These are phyloP conservation scores for Ylistrum balloti DNA, from an alignment of 1,140 invertebrate genomes.

Conservation along the genomic window DNA sequence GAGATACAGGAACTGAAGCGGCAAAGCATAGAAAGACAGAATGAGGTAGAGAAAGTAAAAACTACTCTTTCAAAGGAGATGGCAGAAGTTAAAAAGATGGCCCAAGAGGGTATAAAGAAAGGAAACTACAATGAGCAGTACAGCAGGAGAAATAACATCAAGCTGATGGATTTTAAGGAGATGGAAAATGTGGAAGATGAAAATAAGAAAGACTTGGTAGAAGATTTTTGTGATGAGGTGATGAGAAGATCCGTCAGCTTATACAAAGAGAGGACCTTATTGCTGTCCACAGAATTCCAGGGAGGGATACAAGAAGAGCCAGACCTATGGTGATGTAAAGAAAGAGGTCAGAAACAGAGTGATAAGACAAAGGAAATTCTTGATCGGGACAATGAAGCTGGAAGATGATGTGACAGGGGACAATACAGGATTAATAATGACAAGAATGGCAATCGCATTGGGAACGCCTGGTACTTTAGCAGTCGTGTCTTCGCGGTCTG, in stretches of 20 bases:
- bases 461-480: too few species aligned
- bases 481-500: too few species aligned
- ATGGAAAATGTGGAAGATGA: background rate
- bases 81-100: background rate
- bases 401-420: too few species aligned
- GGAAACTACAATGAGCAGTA: background rate
- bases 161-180: background rate
- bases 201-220: background rate
- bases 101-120: background rate
- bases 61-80: background rate
- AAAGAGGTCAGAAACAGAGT: too few species aligned
- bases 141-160: background rate
- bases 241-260: background rate
- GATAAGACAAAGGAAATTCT: too few species aligned
- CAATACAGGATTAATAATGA: too few species aligned
- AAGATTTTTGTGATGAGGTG: background rate
- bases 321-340: too few species aligned
- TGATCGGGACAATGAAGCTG: too few species aligned
- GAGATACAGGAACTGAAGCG: too few species aligned
- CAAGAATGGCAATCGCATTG: too few species aligned
- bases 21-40: background rate
- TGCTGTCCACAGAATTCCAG: background rate
- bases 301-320: too few species aligned
- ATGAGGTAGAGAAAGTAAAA: background rate
- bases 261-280: background rate